Evolutionary conservation across 2,888 invertebrate species (phyloP).

Genomic region (Hypsopygia costalis): DNA sequence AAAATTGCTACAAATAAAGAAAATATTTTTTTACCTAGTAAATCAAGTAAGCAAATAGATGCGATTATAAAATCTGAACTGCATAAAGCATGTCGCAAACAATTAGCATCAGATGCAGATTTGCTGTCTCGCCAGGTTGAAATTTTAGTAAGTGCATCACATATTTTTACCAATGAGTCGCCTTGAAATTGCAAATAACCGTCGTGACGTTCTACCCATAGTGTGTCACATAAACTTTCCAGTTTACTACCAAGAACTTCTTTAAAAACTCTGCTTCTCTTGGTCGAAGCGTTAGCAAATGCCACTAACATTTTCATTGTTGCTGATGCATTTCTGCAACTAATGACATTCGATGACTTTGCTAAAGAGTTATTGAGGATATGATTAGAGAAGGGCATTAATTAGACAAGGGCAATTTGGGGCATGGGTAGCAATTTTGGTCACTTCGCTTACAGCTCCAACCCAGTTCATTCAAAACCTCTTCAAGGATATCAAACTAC

Average conservation of each 20-base stretch:
- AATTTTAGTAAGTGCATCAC: conserved; percentile 14
- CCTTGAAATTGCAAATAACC: not conserved
- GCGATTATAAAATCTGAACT: conserved; percentile 23
- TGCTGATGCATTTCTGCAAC: too few species aligned
- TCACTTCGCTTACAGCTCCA: conserved; percentile 26
- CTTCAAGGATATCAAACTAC: conserved; percentile 14
- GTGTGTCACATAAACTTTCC: not conserved
- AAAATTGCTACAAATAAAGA: conserved; percentile 1
- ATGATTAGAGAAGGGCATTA: too few species aligned
- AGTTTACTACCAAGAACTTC: not conserved
- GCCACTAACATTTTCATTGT: too few species aligned
- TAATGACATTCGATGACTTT: conserved; percentile 11
- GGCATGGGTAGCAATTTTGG: conserved; percentile 20
- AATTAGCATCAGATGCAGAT: conserved; percentile 22
- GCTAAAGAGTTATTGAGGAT: conserved; percentile 23
- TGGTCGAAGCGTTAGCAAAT: too few species aligned
- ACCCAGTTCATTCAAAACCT: too few species aligned
- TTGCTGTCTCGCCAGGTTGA: conserved; percentile 21
- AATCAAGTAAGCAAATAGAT: conserved; percentile 15
- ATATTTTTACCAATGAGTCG: too few species aligned
- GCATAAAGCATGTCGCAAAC: conserved; percentile 12
- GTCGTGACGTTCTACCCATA: not conserved
- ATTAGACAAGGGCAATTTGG: conserved; percentile 23
- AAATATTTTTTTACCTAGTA: conserved; percentile 9
- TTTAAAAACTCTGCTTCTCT: not conserved